Evolutionary conservation across 2,888 invertebrate species (phyloP), one percentile per base, ranked within the genome.

Genomic region (Cephalotes varians): DNA sequence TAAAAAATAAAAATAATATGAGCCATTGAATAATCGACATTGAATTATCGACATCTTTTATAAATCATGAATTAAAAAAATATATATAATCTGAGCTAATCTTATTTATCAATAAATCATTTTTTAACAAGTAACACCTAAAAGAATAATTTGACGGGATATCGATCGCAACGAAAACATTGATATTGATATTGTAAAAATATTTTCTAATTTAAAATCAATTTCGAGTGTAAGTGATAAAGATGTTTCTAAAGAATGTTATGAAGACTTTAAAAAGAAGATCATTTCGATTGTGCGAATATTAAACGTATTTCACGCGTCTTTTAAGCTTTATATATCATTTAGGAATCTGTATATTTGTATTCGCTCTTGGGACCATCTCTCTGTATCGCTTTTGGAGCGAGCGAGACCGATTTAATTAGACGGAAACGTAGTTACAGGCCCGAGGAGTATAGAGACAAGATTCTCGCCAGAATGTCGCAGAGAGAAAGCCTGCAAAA

Each of bases 321-420:
- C 12, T 21, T 18, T 64, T 21, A 21, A 37, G 21, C 15, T 62
- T 64, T 40, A 37, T 64, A 25, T 4, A 60, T 25, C 25, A 40
- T 40, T 37, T 40, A 64, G 21, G 25, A 25, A 40, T 34, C 21
- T 64, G 25, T 25, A 37, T 40, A 64, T 64, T 64, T 64, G 15
- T 15, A 25, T 64, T 64, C 21, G 15, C 40, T 25, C 40, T 40
- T 40, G 25, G 2, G 37, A 12, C 60, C 21, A 62, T 37, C 60
- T 62, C 40, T 21, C 81, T 84, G 40, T 82, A 83, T 86, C 82
- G 82, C 58, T 77, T 81, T 76, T 74, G 60, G 4, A 25, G 2
- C 67, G 81, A 73, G 73, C 77, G 54, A 76, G 60, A 80, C 60
- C 54, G 83, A 85, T 87, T 87, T 87, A 84, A 87, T 87, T 86